A percentile compares a stretch with the other conserved stretches of the same genome.
Conservation (phyloP, 2,113 vertebrate species). For the Thymallus thymallus region DNA sequence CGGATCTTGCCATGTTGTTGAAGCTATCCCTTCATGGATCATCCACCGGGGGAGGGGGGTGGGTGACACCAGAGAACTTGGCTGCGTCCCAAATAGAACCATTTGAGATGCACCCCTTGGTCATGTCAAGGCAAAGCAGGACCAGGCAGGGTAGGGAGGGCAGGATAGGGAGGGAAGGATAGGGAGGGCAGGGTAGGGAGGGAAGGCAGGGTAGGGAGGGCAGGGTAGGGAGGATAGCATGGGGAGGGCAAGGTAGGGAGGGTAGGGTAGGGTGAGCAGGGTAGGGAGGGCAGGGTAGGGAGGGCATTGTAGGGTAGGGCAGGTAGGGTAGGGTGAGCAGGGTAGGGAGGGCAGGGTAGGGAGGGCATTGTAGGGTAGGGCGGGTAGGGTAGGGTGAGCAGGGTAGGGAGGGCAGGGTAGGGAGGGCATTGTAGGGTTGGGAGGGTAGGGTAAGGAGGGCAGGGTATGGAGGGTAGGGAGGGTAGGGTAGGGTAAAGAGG, state of each 20-base stretch:
- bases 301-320: no score
- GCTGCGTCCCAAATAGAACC: not conserved
- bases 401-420: not conserved
- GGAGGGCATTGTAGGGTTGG: no score
- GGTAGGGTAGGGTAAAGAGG: conserved; percentile 8
- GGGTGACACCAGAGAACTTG: conserved; percentile 32
- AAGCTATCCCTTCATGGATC: conserved; percentile 25
- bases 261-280: conserved; percentile 2
- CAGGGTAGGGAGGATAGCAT: no score
- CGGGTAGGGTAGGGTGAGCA: no score
- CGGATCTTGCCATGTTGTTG: conserved; percentile 4
- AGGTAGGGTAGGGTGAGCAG: not conserved
- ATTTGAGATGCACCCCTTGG: conserved; percentile 7
- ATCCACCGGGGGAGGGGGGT: conserved; percentile 46
- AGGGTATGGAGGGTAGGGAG: no score
- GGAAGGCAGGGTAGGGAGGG: no score
- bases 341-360: conserved; percentile 2
- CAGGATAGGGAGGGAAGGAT: no score
- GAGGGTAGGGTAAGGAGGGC: not conserved
- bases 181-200: not conserved
- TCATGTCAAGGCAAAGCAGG: conserved; percentile 28
- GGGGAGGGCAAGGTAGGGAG: no score
- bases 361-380: no score
- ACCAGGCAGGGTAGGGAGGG: conserved; percentile 1
- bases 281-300: not conserved